phyloP scores from a whole-genome alignment of 2,797 vertebrate species.

The Limosa lapponica region DNA sequence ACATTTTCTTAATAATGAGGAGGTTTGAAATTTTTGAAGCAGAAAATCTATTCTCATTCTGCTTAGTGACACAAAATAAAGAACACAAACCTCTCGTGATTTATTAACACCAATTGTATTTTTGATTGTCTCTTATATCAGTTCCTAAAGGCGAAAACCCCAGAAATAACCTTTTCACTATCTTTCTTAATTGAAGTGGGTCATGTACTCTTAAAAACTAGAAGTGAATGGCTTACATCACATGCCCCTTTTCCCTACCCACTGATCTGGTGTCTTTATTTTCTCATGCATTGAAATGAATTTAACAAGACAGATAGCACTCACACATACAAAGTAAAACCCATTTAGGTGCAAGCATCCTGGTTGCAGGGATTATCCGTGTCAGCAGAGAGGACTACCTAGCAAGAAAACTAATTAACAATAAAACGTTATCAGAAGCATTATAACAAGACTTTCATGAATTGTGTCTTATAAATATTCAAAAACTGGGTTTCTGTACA shows the following conservation, averaged over 20 bases:
- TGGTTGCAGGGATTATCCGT: constrained; percentile 35
- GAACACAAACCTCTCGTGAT: constrained; percentile 4
- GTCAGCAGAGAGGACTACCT: constrained; percentile 1
- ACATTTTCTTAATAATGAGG: constrained; percentile 56
- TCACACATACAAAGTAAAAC: background rate
- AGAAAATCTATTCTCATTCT: constrained; percentile 46
- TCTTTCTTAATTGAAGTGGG: background rate
- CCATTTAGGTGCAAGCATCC: constrained; percentile 35
- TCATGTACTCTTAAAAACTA: background rate
- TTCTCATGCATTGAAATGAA: background rate
- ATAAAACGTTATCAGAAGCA: constrained; percentile 4
- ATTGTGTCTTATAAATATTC: constrained; percentile 49
- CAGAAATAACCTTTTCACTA: background rate
- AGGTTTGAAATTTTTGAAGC: constrained; percentile 30
- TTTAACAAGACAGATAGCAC: constrained; percentile 9
- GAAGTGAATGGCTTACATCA: background rate
- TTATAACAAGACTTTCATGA: constrained; percentile 22
- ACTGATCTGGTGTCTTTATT: background rate
- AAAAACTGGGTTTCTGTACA: constrained; percentile 6
- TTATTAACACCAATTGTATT: constrained; percentile 52
- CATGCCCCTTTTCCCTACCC: background rate
- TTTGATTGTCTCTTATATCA: constrained; percentile 30
- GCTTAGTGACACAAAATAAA: constrained; percentile 26
- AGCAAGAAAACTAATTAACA: constrained; percentile 62
- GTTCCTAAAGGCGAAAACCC: background rate